A percentile compares a stretch with the other conserved stretches of the same genome.
Conservation (phyloP, 2,888 invertebrate genomes). For the Drosophila lacicola region DNA sequence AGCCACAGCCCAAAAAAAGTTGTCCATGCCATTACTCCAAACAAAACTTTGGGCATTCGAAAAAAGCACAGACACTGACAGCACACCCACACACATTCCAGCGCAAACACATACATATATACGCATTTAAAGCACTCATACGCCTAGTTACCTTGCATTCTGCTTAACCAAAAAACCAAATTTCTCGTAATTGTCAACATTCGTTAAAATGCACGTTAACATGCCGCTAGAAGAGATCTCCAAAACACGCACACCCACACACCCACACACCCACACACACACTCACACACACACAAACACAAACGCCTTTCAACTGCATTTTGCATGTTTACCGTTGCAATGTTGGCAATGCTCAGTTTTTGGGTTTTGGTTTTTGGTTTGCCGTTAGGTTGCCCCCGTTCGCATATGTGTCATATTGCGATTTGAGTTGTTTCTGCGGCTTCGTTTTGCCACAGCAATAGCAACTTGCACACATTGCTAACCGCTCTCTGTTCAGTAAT, state of each 20-base stretch:
- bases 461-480: constrained; percentile 26
- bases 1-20: constrained; percentile 78
- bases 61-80: constrained; percentile 28
- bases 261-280: constrained; percentile 8
- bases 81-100: constrained; percentile 1
- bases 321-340: constrained; percentile 62
- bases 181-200: constrained; percentile 78
- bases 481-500: constrained; percentile 35
- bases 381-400: constrained; percentile 60
- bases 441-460: constrained; percentile 53
- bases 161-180: constrained; percentile 71
- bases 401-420: constrained; percentile 76
- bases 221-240: constrained; percentile 36
- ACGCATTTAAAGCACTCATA: constrained; percentile 42
- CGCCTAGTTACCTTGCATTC: constrained; percentile 40
- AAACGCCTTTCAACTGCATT: constrained; percentile 62
- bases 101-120: constrained; percentile 18
- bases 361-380: constrained; percentile 57
- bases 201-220: constrained; percentile 72
- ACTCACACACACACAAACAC: constrained; percentile 4
- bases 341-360: constrained; percentile 48
- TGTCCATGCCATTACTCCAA: constrained; percentile 45
- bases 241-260: constrained; percentile 4
- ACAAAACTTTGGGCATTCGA: constrained; percentile 27
- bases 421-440: constrained; percentile 78